Percentiles rank a stretch among this genome's conserved stretches.
These are phyloP conservation scores for Steinernema feltiae DNA, from an alignment of 1,140 invertebrate genomes.

Conservation along the genomic window DNA sequence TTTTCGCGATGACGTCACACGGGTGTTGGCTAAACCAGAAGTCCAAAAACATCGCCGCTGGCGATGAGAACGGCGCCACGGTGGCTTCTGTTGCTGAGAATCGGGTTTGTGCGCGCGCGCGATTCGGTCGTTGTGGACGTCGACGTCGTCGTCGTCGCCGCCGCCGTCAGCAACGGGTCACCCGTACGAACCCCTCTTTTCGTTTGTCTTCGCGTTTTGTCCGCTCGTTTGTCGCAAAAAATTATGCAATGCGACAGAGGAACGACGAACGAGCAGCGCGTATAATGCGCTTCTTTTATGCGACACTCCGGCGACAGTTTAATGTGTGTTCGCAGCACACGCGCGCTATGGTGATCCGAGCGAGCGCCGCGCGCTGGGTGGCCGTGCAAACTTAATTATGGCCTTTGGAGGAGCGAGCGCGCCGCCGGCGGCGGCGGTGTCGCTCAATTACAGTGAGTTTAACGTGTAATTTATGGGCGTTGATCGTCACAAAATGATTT, in stretches of 20 bases:
- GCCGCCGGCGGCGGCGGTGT: not conserved
- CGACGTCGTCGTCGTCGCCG: not conserved
- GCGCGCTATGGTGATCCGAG: no score
- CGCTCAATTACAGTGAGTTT: not conserved
- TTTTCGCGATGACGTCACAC: not conserved
- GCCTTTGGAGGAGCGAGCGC: not conserved
- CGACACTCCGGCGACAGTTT: slow-evolving; percentile 10
- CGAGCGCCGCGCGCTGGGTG: no score
- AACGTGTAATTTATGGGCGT: not conserved
- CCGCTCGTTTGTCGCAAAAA: slow-evolving; percentile 8
- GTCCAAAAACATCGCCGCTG: not conserved
- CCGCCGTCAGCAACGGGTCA: slow-evolving; percentile 1
- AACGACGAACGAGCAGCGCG: not conserved
- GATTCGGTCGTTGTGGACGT: not conserved
- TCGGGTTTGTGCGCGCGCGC: not conserved
- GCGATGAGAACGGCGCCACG: not conserved
- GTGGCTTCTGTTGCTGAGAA: slow-evolving; percentile 2
- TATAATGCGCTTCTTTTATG: slow-evolving; percentile 4
- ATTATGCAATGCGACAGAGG: slow-evolving; percentile 13
- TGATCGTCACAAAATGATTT: not conserved
- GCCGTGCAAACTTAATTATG: not conserved
- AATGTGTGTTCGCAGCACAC: not conserved
- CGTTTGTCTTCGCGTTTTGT: not conserved
- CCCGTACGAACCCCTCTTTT: not conserved
- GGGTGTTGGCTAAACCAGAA: not conserved